Conservation (phyloP, 2,797 vertebrate species). For the Notoglanidium macrostoma region DNA sequence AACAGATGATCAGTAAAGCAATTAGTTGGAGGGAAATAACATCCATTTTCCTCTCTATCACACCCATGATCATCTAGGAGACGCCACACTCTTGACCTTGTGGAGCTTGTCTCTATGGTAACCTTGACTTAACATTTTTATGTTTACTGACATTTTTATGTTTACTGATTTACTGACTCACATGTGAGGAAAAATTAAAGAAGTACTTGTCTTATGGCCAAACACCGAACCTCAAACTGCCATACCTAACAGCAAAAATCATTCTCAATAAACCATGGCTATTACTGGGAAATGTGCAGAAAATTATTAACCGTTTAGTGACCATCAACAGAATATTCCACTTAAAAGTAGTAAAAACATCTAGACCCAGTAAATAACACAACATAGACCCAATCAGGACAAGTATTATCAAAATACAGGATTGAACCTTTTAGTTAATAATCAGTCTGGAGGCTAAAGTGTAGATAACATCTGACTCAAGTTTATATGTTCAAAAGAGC, state of each 20-base stretch:
- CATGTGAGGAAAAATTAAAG: slow-evolving; percentile 1
- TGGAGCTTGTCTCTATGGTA: slow-evolving; percentile 32
- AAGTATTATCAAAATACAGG: neutral
- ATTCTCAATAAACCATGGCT: neutral
- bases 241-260: neutral
- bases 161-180: slow-evolving; percentile 9
- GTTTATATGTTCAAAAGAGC: too few species aligned
- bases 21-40: neutral
- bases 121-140: slow-evolving; percentile 4
- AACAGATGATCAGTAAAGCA: neutral
- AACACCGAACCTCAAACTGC: slow-evolving; percentile 1
- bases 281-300: neutral
- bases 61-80: neutral
- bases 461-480: neutral
- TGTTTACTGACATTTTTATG: neutral
- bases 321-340: neutral
- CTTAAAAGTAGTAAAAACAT: neutral
- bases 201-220: neutral
- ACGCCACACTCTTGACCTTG: neutral
- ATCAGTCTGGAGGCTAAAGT: neutral
- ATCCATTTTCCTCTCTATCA: neutral
- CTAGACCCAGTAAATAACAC: neutral
- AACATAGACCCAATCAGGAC: neutral
- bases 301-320: neutral
- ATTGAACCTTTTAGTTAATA: neutral